Conservation (phyloP, 2,113 vertebrate genomes). For the Tachycineta bicolor region DNA sequence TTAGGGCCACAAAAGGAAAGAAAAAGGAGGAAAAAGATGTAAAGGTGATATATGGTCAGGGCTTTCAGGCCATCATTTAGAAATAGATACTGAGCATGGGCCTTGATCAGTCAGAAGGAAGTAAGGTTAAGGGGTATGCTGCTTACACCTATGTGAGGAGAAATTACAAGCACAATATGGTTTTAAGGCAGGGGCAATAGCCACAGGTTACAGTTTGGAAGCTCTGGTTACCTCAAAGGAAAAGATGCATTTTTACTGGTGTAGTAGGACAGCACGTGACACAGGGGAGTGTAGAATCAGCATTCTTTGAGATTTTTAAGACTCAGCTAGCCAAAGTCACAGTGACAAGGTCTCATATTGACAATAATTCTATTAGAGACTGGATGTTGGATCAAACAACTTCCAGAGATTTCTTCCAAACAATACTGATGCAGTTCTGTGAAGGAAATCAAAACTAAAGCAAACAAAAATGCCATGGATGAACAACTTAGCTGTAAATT, state of each 20-base stretch:
- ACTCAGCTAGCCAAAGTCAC: not conserved
- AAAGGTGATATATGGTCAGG: not conserved
- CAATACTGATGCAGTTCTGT: not conserved
- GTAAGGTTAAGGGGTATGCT: not conserved
- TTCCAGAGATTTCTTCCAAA: not conserved
- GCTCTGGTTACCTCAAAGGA: not conserved
- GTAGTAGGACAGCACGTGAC: too few relatives aligned
- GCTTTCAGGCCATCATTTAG: not conserved
- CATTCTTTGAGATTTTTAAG: not conserved
- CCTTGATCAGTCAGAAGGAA: not conserved
- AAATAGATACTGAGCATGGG: not conserved
- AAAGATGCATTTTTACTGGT: not conserved
- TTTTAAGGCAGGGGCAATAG: not conserved
- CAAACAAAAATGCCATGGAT: fast-evolving
- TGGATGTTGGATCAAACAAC: not conserved
- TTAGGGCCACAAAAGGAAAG: not conserved
- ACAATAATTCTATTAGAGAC: not conserved
- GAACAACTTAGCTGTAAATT: not conserved
- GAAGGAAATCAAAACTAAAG: not conserved
- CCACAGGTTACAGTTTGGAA: not conserved
- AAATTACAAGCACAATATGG: not conserved
- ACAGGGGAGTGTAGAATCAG: not conserved
- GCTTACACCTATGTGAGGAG: not conserved
- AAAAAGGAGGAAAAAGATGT: not conserved
- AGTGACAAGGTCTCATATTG: not conserved